Evolutionary conservation across 2,888 invertebrate species (phyloP), one percentile per base, ranked within the genome.

Genomic region (Brachycybe producta): DNA sequence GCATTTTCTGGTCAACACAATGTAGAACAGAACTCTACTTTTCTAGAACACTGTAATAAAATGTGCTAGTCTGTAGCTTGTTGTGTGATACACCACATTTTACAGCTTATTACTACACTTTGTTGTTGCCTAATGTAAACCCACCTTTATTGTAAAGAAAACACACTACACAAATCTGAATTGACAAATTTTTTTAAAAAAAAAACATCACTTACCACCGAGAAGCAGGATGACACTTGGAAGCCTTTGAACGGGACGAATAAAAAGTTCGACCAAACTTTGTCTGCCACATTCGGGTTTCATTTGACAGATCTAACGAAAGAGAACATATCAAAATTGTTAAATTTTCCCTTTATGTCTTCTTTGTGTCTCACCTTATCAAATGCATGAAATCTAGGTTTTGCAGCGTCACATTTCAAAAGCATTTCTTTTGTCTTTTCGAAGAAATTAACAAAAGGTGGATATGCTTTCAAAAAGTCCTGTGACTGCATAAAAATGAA

Each of bases 321-420:
- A 47, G 32, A 35, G n/a, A 30, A 11, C n/a, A n/a, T 30, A 11
- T 30, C 8, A 30, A 30, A 30, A n/a, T n/a, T n/a, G n/a, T n/a
- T 41, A n/a, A 19, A n/a, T 8, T 41, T 19, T 27, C 21, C 39
- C 23, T 46, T 24, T 13, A 39, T 19, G 41, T 39, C 27, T 17
- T 2, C n/a, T 30, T 19, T 2, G 17, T 88, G 85, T 67, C 87
- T 83, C 62, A 92, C 90, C 75, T 94, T 95, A 57, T 97, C 77
- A 73, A 97, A 97, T 63, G 95, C 95, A 73, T 95, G 92, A 75
- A 98, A 98, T 66, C 92, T 77, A 35, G 92, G 91, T 71, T 92
- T 91, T 63, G 80, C 82, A 65, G 79, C 79, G 73, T 92, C 92
- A 73, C 92, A 94, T 64, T 82, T 79, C 61, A 79, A 75, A 64